Base-by-base conservation (phyloP, 2,113 vertebrate genomes). In the Oceanodroma tethys region DNA sequence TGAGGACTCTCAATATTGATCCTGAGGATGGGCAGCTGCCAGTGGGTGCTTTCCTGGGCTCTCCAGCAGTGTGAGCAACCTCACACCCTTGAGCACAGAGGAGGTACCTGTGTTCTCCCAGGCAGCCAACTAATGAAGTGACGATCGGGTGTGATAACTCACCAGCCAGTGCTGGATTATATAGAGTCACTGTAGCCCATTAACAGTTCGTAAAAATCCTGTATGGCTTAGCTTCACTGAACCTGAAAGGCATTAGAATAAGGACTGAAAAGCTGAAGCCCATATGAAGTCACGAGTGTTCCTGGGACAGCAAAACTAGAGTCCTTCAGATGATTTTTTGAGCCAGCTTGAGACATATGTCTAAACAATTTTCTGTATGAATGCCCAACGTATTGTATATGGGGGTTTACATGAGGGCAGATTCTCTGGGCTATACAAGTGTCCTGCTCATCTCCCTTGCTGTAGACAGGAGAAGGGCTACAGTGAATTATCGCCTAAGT, bases 61-160 rank as follows among this genome's bases (percentile, higher is more conserved):
- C 16, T 62, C 13, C 50, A 53, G 22, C 32, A 11, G 0, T 1
- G 30, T 42, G 52, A 93, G 27, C 18, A 56, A 21, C 47, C n/a
- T 73, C 38, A 50, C 1, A 7, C 42, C 1, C 0, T 4, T 16
- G 25, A 81, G 60, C 66, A 32, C 55, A 15, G 62, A 76, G 68
- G 53, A 84, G 87, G 59, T 45, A 76, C 62, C 40, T 58, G 40
- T 32, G 32, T 47, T 87, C 52, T 81, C 56, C 59, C 68, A 43
- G 75, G 48, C 58, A 92, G 48, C 73, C 67, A 84, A 13, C 52
- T 89, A 86, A 92, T 93, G 88, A 94, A 81, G 86, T 93, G 92
- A 81, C 66, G 83, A 53, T 40, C 55, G 86, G 63, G 45, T 72
- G 75, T n/a, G 86, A 90, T 90, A 91, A 66, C 68, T 58, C 83